Evolutionary conservation across 1,140 invertebrate species (phyloP), one percentile per base, ranked within the genome.

Genomic region (Aradophagus sp.): DNA sequence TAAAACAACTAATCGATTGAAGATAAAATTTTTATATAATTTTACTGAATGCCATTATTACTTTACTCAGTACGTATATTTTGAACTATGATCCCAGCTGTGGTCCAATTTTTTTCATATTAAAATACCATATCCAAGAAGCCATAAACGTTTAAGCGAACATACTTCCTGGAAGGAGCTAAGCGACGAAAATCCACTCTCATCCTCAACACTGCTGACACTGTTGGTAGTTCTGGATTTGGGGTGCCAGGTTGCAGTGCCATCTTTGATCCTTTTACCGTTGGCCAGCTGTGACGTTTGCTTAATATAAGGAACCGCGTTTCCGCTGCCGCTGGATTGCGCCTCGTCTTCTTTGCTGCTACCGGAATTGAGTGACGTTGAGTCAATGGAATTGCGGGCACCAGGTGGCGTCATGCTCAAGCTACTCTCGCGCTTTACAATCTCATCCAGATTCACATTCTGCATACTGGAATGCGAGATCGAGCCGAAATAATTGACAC

Each of bases 141-240:
- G n/a, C n/a, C n/a, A n/a, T n/a, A n/a, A n/a, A n/a, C n/a, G n/a
- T n/a, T n/a, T n/a, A n/a, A n/a, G n/a, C n/a, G n/a, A n/a, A 50
- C 45, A 10, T 58, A 70, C 62, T 41, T 68, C 52, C 79, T 93
- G 92, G 73, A 93, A 93, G 2, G 92, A 93, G 78, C 89, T 93
- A 85, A 93, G 91, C 1, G 92, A 93, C 8, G 92, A 93, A 78
- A 94, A 94, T 8, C 93, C 93, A 74, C 92, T 93, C 75, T 94
- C 92, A 66, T 93, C 92, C 75, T 94, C 92, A 27, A 81, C 87
- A 55, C 87, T 89, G 74, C 87, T 87, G 5, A 87, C 81, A 66
- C 88, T 88, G 52, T 79, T 87, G 32, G 84, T 84, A 13, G 82
- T 85, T 42, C 76, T 86, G 42, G 77, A 82, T 68, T 77, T 85